A percentile compares a stretch with the other conserved stretches of the same genome.
Evolutionary conservation across 1,140 invertebrate species (phyloP).

Genomic region (Pseudomyrmex dendroicus): DNA sequence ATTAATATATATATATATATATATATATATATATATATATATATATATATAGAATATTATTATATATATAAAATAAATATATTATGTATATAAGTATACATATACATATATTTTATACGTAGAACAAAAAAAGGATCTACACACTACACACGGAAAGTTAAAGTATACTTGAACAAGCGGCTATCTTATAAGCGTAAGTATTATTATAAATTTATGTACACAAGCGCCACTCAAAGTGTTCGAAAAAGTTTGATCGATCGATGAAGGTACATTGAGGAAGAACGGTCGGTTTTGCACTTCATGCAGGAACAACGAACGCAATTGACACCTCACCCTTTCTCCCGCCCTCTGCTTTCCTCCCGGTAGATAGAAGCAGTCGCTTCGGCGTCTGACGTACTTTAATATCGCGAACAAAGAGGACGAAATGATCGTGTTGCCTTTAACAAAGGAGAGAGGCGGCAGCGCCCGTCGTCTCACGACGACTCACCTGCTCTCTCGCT

Average conservation of each 20-base stretch:
- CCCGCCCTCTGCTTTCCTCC: neutral
- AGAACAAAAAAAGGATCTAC: too few species aligned
- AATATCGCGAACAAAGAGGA: slow-evolving; percentile 75
- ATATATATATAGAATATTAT: too few species aligned
- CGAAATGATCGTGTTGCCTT: slow-evolving; percentile 73
- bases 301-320: slow-evolving; percentile 71
- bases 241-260: slow-evolving; percentile 22
- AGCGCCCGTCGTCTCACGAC: slow-evolving; percentile 16
- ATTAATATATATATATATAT: neutral
- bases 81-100: too few species aligned
- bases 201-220: neutral
- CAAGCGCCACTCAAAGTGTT: neutral
- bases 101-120: too few species aligned
- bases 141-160: neutral
- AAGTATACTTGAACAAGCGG: neutral
- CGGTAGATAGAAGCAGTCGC: slow-evolving; percentile 39
- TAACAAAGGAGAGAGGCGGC: slow-evolving; percentile 68
- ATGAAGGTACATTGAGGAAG: slow-evolving; percentile 18
- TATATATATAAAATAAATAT: neutral
- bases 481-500: slow-evolving; percentile 64
- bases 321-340: slow-evolving; percentile 68
- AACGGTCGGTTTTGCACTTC: slow-evolving; percentile 50
- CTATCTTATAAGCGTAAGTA: neutral
- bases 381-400: slow-evolving; percentile 71
- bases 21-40: too few species aligned